A percentile compares a stretch with the other conserved stretches of the same genome.
These are phyloP conservation scores for Momotus momota DNA, from an alignment of 2,797 vertebrate genomes.

Conservation along the genomic window DNA sequence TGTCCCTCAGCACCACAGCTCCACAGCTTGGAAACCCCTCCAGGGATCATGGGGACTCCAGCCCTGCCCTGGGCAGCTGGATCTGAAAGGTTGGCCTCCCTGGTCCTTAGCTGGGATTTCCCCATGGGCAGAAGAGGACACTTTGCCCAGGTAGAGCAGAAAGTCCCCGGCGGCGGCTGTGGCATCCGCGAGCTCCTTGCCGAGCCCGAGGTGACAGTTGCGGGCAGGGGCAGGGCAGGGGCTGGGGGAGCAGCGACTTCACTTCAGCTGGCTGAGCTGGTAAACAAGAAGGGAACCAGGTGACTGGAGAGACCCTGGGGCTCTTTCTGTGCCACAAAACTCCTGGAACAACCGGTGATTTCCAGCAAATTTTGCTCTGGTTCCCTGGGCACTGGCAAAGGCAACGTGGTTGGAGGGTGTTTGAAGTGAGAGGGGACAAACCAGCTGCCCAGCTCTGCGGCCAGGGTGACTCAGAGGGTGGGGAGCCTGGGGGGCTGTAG, in stretches of 20 bases:
- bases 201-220: fast-evolving
- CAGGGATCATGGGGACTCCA: neutral
- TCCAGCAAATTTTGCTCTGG: neutral
- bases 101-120: neutral
- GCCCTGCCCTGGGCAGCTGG: neutral
- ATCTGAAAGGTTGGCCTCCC: fast-evolving
- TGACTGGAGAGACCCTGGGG: neutral
- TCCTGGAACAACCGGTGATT: fast-evolving
- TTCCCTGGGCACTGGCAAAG: neutral
- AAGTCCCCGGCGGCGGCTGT: neutral
- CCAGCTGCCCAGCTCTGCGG: neutral
- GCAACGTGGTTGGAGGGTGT: fast-evolving
- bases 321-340: neutral
- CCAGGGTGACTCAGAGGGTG: neutral
- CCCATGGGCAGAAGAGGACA: neutral
- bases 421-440: fast-evolving
- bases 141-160: neutral
- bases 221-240: neutral
- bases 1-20: neutral
- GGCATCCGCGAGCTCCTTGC: neutral
- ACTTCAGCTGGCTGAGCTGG: neutral
- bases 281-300: fast-evolving
- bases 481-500: neutral
- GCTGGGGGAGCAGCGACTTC: neutral
- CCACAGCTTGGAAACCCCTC: neutral